Conservation (phyloP, 2,888 invertebrate genomes). For the Amphipoea lucens region DNA sequence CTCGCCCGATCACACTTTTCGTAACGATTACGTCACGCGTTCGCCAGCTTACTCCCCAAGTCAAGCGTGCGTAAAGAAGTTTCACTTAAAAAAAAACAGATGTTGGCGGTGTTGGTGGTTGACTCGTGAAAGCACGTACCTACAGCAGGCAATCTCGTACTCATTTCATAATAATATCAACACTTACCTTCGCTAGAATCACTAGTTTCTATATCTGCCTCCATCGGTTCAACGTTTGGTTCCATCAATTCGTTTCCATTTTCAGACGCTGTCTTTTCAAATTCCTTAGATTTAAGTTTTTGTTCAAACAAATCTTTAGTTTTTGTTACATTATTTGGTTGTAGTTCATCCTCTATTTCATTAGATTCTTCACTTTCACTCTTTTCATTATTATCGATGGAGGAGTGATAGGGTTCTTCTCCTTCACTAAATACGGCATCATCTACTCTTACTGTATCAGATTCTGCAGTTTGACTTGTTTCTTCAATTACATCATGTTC, state of each 20-base stretch:
- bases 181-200: constrained; percentile 33
- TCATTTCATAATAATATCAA: not conserved
- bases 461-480: not conserved
- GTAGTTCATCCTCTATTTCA: not conserved
- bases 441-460: not conserved
- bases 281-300: not conserved
- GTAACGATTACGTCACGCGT: no score
- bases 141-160: not conserved
- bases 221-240: constrained; percentile 12
- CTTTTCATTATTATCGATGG: not conserved
- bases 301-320: not conserved
- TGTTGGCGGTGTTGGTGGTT: no score
- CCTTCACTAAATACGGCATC: not conserved
- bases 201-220: not conserved
- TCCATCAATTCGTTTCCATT: not conserved
- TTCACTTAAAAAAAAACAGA: no score
- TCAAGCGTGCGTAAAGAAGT: no score
- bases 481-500: not conserved
- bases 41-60: no score
- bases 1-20: no score
- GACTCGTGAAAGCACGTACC: not conserved
- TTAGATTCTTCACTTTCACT: not conserved
- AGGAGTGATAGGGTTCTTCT: not conserved
- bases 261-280: not conserved
- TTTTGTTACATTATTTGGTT: not conserved